Evolutionary conservation across 2,113 vertebrate genomes (phyloP), one percentile per base, ranked within the genome.

Genomic region (Podarcis raffonei): DNA sequence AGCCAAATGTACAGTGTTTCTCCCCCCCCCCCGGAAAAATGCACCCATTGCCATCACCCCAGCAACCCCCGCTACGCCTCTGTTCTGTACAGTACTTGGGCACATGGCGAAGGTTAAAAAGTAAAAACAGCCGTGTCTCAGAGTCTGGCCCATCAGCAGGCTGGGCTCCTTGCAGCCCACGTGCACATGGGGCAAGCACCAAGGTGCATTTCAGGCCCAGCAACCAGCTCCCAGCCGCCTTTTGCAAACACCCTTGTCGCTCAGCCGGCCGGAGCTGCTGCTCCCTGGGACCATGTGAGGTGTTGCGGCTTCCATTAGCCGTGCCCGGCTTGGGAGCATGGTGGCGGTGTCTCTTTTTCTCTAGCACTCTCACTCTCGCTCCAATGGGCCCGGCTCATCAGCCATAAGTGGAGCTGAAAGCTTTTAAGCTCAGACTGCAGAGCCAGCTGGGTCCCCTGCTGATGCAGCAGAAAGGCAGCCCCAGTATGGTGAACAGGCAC

Each of bases 371-470:
- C 48, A 11, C 77, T 71, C 22, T 42, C 35, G 27, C 90, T 68
- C 32, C 57, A 81, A 27, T 53, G 72, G 39, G 1, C 59, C 42
- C 42, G 53, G 59, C 82, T 74, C 77, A 77, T 72, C 87, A 81
- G 69, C 48, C 68, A 30, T 32, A 85, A 86, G 30, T 76, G 74
- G 30, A 72, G 83, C 87, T 71, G 80, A 87, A 87, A 69, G 57
- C 87, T 81, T 72, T 91, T 75, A 85, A 79, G 72, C 37, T 32
- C 32, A 32, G 37, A 32, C 23, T 18, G 48, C 53, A n/a, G 66
- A 80, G 76, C 75, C 72, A 80, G 88, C 66, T 80, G 76, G 66
- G 66, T 78, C 39, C 39, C 74, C 74, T 6, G 30, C 85, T 69
- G 37, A 79, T 37, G 53, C 78, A 72, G 66, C 39, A 81, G 53